Base-by-base conservation (phyloP, 53 echinoderm and acorn worm species). In the Actinopyga echinites region DNA sequence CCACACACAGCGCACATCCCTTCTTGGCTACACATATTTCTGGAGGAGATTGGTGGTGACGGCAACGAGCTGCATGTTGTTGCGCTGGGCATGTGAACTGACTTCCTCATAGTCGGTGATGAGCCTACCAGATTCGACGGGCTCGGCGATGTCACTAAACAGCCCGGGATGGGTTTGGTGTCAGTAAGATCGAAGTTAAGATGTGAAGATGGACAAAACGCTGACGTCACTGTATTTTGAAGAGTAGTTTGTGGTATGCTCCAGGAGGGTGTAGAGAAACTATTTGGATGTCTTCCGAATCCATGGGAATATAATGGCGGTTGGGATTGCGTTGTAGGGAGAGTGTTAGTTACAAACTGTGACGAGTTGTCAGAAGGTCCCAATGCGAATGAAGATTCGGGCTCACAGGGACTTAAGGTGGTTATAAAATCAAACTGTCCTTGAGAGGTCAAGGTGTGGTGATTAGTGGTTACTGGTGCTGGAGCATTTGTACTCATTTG, bases 1-100 rank as follows among this genome's bases (percentile, higher is more conserved):
- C 99, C 99, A 61, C 99, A 99, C 28, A 99, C 99, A 8, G 99
- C 99, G 64, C 99, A 99, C 85, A 89, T 95, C 6, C 99, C 99
- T 83, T 99, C 99, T 30, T 94, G 94, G 24, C 60, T 80, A 61
- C 60, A 62, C 63, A 62, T 80, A 34, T 62, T 59, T 33, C 60
- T 36, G 23, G 60, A 29, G 34, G 75, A 66, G 25, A 79, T 79
- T 33, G 87, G 87, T 12, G 91, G 91, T 33, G 91, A 87, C 33
- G 87, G 55, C 69, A 78, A 67, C 23, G 86, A 80, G 11, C 28
- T 29, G 36, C 60, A 62, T 15, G 29, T 35, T 25, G 63, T 57
- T 30, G 23, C 60, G 22, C 35, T 80, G 35, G 81, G 44, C 81
- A 80, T 80, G 20, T 32, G 81, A 24, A 80, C 34, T 28, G 81